These are phyloP conservation scores for Lithophane ornitopus DNA, from an alignment of 2,888 invertebrate genomes.

Conservation along the genomic window DNA sequence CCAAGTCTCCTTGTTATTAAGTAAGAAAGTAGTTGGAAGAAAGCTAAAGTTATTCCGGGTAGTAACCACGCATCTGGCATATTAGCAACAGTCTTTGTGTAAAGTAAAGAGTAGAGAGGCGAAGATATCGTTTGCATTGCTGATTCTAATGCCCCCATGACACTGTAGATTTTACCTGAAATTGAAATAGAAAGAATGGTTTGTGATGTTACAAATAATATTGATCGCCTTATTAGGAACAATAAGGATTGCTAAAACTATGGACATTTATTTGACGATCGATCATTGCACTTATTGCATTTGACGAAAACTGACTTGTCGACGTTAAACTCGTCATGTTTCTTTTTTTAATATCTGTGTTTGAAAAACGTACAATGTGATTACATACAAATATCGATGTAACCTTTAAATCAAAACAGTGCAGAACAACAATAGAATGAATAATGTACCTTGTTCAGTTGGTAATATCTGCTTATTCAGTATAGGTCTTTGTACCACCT, in stretches of 20 bases:
- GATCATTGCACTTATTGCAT: background rate
- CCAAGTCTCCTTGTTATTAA: slow-evolving; percentile 76
- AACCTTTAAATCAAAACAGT: background rate
- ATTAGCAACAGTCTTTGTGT: slow-evolving; percentile 82
- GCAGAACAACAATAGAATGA: slow-evolving; percentile 25
- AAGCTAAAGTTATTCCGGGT: slow-evolving; percentile 80
- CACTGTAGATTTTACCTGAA: slow-evolving; percentile 89
- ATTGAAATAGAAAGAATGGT: slow-evolving; percentile 16
- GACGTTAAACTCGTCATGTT: background rate
- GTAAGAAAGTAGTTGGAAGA: slow-evolving; percentile 82
- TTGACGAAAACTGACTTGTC: background rate
- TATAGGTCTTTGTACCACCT: slow-evolving; percentile 87
- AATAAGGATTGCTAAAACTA: background rate
- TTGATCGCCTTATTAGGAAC: no score
- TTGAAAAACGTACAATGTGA: background rate
- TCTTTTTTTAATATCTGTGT: background rate
- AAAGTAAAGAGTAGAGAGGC: slow-evolving; percentile 85
- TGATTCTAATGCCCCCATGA: slow-evolving; percentile 87
- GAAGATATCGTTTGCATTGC: slow-evolving; percentile 85
- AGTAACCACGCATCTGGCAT: slow-evolving; percentile 86
- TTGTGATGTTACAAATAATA: background rate
- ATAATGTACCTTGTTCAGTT: slow-evolving; percentile 85
- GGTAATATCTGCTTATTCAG: slow-evolving; percentile 87
- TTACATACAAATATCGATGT: background rate
- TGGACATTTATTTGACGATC: background rate